Conservation (phyloP, 2,888 invertebrate species). For the Heliconius charithonia region DNA sequence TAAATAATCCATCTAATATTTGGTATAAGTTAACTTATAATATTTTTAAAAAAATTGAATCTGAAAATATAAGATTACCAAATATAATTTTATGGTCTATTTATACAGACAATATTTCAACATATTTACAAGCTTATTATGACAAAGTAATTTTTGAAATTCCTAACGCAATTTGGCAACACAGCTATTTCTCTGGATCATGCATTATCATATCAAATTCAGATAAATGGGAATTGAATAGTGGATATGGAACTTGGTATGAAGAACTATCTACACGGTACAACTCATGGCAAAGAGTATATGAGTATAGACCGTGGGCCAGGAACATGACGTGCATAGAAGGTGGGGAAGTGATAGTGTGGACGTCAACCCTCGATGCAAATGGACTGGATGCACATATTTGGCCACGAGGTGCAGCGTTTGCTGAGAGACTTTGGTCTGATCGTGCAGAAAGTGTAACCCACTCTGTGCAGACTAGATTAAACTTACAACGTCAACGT, state of each 20-base stretch:
- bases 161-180: constrained; percentile 87
- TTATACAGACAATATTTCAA: constrained; percentile 58
- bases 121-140: constrained; percentile 59
- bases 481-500: constrained; percentile 86
- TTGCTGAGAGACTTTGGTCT: constrained; percentile 90
- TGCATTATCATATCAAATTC: constrained; percentile 90
- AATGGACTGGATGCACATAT: constrained; percentile 87
- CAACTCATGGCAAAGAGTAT: constrained; percentile 92
- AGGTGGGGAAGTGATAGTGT: constrained; percentile 92
- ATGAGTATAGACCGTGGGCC: constrained; percentile 89
- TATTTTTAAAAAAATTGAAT: constrained; percentile 82
- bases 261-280: constrained; percentile 90
- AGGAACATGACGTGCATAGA: constrained; percentile 71
- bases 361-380: constrained; percentile 90
- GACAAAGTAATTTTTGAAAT: constrained; percentile 71
- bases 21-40: constrained; percentile 89
- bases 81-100: constrained; percentile 67
- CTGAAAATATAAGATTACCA: constrained; percentile 73
- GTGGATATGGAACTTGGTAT: constrained; percentile 91
- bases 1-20: constrained; percentile 85
- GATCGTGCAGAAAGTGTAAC: constrained; percentile 79
- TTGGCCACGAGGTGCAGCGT: constrained; percentile 92
- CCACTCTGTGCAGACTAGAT: constrained; percentile 85
- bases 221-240: constrained; percentile 93
- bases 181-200: constrained; percentile 80